Evolutionary conservation across 2,888 invertebrate genomes (phyloP), one percentile per base, ranked within the genome.

Genomic region (Chrysotoxum bicinctum): DNA sequence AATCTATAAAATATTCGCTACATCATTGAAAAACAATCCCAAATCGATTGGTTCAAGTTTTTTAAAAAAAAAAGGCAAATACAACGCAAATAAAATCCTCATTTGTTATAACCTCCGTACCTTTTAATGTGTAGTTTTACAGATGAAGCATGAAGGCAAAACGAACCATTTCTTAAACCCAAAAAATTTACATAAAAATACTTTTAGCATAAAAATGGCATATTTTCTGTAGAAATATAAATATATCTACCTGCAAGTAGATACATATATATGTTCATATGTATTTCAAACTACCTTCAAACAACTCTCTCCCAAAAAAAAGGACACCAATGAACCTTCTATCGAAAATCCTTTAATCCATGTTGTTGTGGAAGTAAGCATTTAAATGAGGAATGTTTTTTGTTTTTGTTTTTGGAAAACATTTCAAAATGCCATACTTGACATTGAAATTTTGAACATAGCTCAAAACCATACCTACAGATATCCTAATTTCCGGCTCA

Each of bases 141-240:
- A 26, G 30, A 43, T 16, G 52, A 52, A 10, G 30, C 23, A 62
- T 74, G 70, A 72, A 78, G 79, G 79, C 74, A 56, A 69, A 70
- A 21, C 43, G 32, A 80, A 74, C 50, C 50, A 23, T 14, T n/a
- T 52, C n/a, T 52, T 10, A n/a, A 3, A 10, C 26, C 40, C 19
- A 12, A 30, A 43, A 68, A 75, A 78, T 78, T 62, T 58, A 58
- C 74, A 79, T 74, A 84, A 74, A 79, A 79, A 84, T 74, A 74
- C 79, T 79, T 70, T 70, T 48, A 58, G 83, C 52, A 74, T 83
- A 66, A 70, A 78, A 75, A 79, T 64, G 19, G 78, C 54, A 54
- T 56, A 77, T 73, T 66, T 62, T 26, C 58, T 66, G 37, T n/a
- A 19, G 32, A 62, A 73, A 62, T 68, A 60, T 37, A 73, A 62